phyloP scores from a whole-genome alignment of 2,113 vertebrate species.

The Trachemys scripta region DNA sequence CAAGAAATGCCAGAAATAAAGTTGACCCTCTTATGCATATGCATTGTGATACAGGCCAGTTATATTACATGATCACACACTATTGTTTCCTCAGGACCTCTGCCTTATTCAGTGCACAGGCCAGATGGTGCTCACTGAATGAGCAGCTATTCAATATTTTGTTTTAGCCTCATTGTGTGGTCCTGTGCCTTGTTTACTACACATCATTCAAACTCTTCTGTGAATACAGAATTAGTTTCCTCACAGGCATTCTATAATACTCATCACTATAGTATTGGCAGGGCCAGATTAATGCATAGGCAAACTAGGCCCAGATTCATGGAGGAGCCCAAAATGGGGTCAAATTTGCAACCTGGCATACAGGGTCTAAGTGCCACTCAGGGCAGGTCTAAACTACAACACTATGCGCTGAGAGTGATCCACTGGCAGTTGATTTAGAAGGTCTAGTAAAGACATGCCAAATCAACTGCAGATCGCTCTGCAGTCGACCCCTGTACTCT shows the following conservation, averaged over 20 bases:
- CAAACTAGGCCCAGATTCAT: not conserved
- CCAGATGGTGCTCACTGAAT: not conserved
- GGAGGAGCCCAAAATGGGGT: not conserved
- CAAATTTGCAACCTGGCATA: not conserved
- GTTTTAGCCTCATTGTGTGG: not conserved
- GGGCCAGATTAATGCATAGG: not conserved
- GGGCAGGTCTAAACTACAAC: too few relatives aligned
- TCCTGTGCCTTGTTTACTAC: slow-evolving; percentile 4
- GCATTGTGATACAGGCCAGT: not conserved
- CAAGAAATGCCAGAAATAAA: not conserved
- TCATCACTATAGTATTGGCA: too few relatives aligned
- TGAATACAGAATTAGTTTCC: not conserved
- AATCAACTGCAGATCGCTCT: too few relatives aligned
- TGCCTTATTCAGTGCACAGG: not conserved
- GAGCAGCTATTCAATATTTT: not conserved
- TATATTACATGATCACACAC: not conserved
- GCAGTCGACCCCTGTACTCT: too few relatives aligned
- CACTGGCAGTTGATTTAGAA: too few relatives aligned
- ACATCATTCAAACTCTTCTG: not conserved
- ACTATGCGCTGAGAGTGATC: accelerated
- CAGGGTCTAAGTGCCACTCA: not conserved
- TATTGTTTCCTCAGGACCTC: not conserved
- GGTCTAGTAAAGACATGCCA: too few relatives aligned
- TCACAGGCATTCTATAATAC: not conserved
- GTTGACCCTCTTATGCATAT: not conserved